These are phyloP conservation scores for Micrasema minimum DNA, from an alignment of 1,140 invertebrate species.

Conservation along the genomic window DNA sequence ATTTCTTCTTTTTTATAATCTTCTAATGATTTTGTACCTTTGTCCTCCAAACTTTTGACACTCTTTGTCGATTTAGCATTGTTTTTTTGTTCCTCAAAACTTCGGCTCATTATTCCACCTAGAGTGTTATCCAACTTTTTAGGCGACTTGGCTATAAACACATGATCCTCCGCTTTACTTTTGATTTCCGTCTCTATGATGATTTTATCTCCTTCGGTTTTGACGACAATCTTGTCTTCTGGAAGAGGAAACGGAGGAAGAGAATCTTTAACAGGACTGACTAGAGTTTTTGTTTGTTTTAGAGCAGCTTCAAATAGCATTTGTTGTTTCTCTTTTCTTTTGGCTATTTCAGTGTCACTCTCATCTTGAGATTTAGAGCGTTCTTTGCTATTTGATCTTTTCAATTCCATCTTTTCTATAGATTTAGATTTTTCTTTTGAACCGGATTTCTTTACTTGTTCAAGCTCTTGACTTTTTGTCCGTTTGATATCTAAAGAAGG, in stretches of 20 bases:
- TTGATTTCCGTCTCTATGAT: conserved; percentile 73
- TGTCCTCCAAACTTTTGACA: conserved; percentile 71
- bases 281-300: conserved; percentile 75
- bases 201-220: conserved; percentile 72
- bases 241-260: conserved; percentile 74
- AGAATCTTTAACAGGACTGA: conserved; percentile 75
- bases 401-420: conserved; percentile 72
- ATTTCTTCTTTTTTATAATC: conserved; percentile 69
- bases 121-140: conserved; percentile 74
- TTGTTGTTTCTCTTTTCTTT: conserved; percentile 76
- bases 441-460: conserved; percentile 66
- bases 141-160: conserved; percentile 76
- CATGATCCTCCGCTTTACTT: conserved; percentile 71
- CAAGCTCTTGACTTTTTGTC: conserved; percentile 72
- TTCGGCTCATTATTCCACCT: conserved; percentile 73
- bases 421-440: conserved; percentile 75
- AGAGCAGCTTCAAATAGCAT: conserved; percentile 77
- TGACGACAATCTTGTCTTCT: conserved; percentile 73
- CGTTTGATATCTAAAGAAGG: conserved; percentile 68
- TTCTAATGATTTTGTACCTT: conserved; percentile 69
- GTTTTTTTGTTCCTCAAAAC: conserved; percentile 72
- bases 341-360: conserved; percentile 74
- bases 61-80: conserved; percentile 66
- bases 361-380: conserved; percentile 76
- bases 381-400: conserved; percentile 71